phyloP scores from a whole-genome alignment of 2,888 invertebrate genomes.

The Synergus umbraculus region DNA sequence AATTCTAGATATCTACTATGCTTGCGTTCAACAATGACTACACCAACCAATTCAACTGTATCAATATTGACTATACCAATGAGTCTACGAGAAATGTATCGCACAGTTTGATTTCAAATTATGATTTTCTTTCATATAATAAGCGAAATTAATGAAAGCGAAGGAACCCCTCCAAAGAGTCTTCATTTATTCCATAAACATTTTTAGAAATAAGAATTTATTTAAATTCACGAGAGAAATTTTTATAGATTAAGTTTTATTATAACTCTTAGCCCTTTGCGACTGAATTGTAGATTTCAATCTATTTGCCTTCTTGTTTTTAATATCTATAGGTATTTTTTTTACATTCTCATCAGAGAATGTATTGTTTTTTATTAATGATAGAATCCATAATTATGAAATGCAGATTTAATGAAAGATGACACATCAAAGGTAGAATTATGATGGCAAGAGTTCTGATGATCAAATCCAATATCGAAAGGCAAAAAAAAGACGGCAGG shows the following conservation, averaged over 20 bases:
- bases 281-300: background rate
- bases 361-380: background rate
- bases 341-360: too few relatives aligned
- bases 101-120: conserved; percentile 5
- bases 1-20: conserved; percentile 64
- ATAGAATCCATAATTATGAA: conserved; percentile 17
- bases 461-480: conserved; percentile 25
- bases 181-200: conserved; percentile 1
- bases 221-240: background rate
- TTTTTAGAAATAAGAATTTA: background rate
- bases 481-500: background rate
- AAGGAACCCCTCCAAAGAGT: conserved; percentile 10
- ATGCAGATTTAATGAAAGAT: conserved; percentile 13
- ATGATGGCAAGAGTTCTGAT: conserved; percentile 33
- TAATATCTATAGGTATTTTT: background rate
- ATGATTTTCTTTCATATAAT: background rate
- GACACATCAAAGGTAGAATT: conserved; percentile 6
- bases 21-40: conserved; percentile 57
- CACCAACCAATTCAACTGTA: background rate
- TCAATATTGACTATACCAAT: background rate
- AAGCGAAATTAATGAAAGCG: conserved; percentile 11
- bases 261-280: background rate
- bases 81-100: conserved; percentile 27
- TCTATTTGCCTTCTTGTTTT: background rate
- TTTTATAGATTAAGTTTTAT: background rate